Percentiles rank a stretch among this genome's conserved stretches.
phyloP scores from a whole-genome alignment of 2,797 vertebrate species.

The Sternotherus odoratus region DNA sequence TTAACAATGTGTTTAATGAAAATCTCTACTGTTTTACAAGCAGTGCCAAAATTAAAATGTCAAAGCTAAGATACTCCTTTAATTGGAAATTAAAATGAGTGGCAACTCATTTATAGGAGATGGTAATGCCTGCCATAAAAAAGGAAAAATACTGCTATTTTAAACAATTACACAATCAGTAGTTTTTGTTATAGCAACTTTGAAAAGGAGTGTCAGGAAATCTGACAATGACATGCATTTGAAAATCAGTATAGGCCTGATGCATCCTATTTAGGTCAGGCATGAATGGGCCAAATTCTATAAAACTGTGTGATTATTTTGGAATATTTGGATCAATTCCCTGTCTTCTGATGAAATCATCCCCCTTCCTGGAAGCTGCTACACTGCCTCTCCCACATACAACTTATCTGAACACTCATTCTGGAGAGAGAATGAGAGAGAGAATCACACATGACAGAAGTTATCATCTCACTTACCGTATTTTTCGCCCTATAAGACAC shows the following conservation, averaged over 20 bases:
- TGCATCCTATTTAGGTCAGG: not conserved
- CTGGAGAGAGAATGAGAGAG: not conserved
- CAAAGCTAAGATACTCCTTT: constrained; percentile 21
- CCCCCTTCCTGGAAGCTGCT: not conserved
- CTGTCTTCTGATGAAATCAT: not conserved
- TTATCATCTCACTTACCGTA: not conserved
- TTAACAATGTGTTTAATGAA: constrained; percentile 33
- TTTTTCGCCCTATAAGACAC: no score
- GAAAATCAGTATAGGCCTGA: not conserved
- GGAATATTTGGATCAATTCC: not conserved
- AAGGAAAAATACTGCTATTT: constrained; percentile 18
- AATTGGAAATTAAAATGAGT: constrained; percentile 30
- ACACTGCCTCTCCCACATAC: not conserved
- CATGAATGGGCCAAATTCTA: not conserved
- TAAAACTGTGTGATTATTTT: not conserved
- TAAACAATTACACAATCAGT: constrained; percentile 8
- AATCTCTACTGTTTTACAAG: constrained; percentile 25
- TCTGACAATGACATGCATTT: not conserved
- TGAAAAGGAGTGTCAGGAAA: constrained; percentile 47
- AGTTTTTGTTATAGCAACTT: constrained; percentile 39
- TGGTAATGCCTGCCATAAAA: constrained; percentile 24
- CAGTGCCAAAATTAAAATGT: constrained; percentile 37
- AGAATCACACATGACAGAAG: not conserved
- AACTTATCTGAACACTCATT: not conserved
- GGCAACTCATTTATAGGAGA: not conserved